Evolutionary conservation across 2,888 invertebrate species (phyloP).

Genomic region (Campoplex nolae): DNA sequence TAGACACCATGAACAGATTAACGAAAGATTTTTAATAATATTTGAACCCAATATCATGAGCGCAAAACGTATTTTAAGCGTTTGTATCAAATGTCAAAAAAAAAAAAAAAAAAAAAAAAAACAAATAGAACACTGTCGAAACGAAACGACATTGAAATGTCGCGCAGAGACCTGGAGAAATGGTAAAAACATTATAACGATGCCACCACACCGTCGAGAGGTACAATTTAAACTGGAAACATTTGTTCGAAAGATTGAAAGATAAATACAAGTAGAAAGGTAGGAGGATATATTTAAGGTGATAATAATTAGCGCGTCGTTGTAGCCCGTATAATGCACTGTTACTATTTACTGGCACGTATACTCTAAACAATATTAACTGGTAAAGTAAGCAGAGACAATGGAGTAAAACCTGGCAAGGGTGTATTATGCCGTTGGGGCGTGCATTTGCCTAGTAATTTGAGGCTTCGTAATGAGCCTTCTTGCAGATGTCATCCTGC

Average conservation of each 20-base stretch:
- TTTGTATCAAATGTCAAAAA: neutral
- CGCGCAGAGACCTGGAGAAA: neutral
- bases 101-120: neutral
- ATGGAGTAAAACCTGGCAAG: constrained; percentile 14
- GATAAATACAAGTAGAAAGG: neutral
- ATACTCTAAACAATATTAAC: constrained; percentile 50
- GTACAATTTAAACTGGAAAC: neutral
- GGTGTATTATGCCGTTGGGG: neutral
- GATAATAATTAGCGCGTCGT: neutral
- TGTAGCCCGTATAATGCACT: neutral
- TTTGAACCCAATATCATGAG: no score
- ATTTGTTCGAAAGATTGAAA: neutral
- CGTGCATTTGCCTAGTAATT: constrained; percentile 56
- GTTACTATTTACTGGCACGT: constrained; percentile 28
- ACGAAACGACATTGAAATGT: neutral
- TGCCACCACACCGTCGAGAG: neutral
- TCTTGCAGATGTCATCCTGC: constrained; percentile 20
- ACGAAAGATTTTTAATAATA: no score
- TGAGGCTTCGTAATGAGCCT: constrained; percentile 62
- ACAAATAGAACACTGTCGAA: no score
- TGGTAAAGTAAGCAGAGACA: constrained; percentile 48
- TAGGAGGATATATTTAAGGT: neutral
- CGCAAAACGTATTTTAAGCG: no score
- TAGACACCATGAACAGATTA: no score
- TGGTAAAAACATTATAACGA: neutral